Conservation (phyloP, 1,140 invertebrate species). For the Meloidogyne exigua region DNA sequence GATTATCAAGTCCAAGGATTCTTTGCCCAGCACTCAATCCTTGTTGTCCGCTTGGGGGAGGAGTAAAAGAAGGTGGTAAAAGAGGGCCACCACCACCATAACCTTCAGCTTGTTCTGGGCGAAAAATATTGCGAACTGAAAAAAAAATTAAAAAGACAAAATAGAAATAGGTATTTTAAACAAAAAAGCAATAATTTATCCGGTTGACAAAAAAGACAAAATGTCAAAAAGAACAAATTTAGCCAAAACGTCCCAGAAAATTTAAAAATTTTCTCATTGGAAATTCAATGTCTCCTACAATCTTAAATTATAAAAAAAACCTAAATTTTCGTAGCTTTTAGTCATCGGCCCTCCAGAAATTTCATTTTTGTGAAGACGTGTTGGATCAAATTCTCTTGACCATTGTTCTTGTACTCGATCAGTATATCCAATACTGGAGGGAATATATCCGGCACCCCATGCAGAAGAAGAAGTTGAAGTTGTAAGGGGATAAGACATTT, state of each 20-base stretch:
- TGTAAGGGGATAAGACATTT: neutral
- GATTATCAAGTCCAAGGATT: conserved; percentile 8
- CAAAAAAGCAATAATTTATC: too few species aligned
- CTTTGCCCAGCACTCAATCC: conserved; percentile 4
- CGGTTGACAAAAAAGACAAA: too few species aligned
- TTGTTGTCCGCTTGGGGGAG: conserved; percentile 10
- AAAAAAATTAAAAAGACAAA: neutral
- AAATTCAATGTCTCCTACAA: too few species aligned
- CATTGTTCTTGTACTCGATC: neutral
- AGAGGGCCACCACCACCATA: neutral
- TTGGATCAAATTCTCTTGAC: conserved; percentile 27
- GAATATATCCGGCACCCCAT: neutral
- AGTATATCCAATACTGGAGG: neutral
- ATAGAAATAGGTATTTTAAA: too few species aligned
- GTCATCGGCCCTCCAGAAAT: conserved; percentile 34
- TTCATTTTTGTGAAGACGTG: conserved; percentile 31
- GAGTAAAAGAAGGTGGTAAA: conserved; percentile 21
- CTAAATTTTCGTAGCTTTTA: conserved; percentile 29
- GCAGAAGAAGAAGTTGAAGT: neutral
- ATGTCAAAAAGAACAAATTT: too few species aligned
- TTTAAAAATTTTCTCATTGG: too few species aligned
- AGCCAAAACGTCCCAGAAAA: too few species aligned
- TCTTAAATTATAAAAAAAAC: neutral
- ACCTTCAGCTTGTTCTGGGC: conserved; percentile 16
- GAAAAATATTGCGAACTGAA: conserved; percentile 27